Evolutionary conservation across 1,140 invertebrate species (phyloP), one percentile per base, ranked within the genome.

Genomic region (Caenorhabditis remanei): DNA sequence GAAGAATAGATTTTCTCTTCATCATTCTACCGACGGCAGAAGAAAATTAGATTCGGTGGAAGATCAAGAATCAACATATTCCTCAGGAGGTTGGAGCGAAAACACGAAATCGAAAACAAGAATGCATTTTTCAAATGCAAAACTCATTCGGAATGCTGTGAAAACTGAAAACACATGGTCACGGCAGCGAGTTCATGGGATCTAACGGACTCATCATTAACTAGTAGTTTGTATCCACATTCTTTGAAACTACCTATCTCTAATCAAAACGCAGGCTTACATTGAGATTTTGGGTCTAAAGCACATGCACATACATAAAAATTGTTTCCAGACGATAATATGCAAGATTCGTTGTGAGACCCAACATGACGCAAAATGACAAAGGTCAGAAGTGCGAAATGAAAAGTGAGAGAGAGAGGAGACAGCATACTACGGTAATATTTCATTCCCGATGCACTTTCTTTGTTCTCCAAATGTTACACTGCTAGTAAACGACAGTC

Each of bases 391-490:
- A 79, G 71, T 79, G 71, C 71, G 40, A 67, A 67, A 40, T 19
- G 24, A 61, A 79, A 50, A 8, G 24, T 5, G 21, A 79, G 6
- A 24, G 21, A 50, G 40, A 24, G 24, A 41, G 46, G 46, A 50
- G n/a, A 67, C 11, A 19, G 24, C 43, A 50, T 43, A 4, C 71
- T 79, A 48, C 46, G 43, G 71, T 50, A 79, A 50, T 50, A 50
- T 50, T 50, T 79, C 71, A 24, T 79, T 24, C 14, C 46, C 7
- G n/a, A n/a, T 79, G 46, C 43, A 50, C 43, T 79, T 50, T 79
- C 71, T 79, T 79, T 79, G 71, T 79, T 79, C 46, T 24, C 9
- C 24, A 61, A 84, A 84, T 16, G 55, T 21, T 32, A 24, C 50
- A 61, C 0, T 83, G 40, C 21, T 56, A 21, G 63, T 13, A 2